Evolutionary conservation across 2,797 vertebrate species (phyloP).

Genomic region (Pipistrellus pygmaeus): DNA sequence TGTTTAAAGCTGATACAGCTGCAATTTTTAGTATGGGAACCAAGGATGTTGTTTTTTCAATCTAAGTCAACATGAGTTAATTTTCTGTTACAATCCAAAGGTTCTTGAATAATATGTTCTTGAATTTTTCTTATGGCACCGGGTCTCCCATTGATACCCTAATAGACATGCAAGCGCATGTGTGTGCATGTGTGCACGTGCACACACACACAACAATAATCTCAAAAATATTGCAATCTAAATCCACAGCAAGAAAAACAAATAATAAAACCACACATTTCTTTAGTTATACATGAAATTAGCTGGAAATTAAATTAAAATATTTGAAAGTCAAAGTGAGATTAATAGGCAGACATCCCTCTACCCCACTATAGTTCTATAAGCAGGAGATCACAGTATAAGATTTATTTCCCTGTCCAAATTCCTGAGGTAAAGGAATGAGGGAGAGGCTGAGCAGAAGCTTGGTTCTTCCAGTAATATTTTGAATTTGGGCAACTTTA

Average conservation of each 20-base stretch:
- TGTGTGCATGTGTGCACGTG: too few species aligned
- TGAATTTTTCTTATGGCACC: background rate
- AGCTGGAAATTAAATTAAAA: slow-evolving; percentile 16
- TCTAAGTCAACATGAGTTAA: slow-evolving; percentile 11
- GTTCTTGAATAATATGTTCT: background rate
- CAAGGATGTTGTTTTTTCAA: background rate
- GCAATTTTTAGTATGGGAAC: background rate
- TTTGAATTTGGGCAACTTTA: slow-evolving; percentile 46
- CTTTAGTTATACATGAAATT: background rate
- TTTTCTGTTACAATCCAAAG: slow-evolving; percentile 43
- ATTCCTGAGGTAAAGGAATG: slow-evolving; percentile 36
- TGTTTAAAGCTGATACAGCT: slow-evolving; percentile 30
- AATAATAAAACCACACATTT: background rate
- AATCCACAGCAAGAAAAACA: background rate
- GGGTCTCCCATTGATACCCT: background rate
- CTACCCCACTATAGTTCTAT: background rate
- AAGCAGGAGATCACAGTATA: background rate
- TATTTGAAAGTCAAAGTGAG: slow-evolving; percentile 51
- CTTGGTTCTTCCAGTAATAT: background rate
- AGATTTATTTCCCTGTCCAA: slow-evolving; percentile 46
- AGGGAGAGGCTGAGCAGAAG: background rate
- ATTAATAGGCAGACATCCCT: background rate
- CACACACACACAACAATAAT: background rate
- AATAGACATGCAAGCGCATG: background rate
- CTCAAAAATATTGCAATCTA: slow-evolving; percentile 2